Evolutionary conservation across 2,797 vertebrate genomes (phyloP).

Genomic region (Enteromius unitaeniatus): DNA sequence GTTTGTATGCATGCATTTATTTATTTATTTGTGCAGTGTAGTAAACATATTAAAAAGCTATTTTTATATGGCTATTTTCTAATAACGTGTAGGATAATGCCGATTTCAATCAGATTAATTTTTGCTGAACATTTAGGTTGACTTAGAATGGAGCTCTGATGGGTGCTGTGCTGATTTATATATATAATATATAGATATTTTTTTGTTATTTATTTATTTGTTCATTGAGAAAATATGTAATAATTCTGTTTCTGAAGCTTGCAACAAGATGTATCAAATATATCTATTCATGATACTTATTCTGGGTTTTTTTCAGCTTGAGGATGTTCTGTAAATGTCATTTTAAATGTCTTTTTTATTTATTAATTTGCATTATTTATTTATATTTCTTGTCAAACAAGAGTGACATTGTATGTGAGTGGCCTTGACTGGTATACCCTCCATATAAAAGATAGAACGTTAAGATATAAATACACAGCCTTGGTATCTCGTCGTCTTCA

Average conservation of each 20-base stretch:
- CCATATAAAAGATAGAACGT: conserved; percentile 74
- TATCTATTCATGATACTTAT: conserved; percentile 28
- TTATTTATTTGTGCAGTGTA: background rate
- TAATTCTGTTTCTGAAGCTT: background rate
- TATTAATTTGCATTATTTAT: conserved; percentile 48
- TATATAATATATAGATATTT: too few species aligned
- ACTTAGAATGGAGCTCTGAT: background rate
- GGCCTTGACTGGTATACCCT: conserved; percentile 72
- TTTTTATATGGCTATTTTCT: background rate
- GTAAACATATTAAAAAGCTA: background rate
- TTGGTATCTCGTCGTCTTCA: conserved; percentile 71
- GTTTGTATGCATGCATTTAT: background rate
- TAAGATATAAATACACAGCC: conserved; percentile 77
- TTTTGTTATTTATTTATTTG: background rate
- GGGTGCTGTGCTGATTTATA: background rate
- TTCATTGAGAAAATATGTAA: background rate
- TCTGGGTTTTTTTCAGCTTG: conserved; percentile 31
- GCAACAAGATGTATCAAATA: background rate
- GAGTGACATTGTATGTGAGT: conserved; percentile 73
- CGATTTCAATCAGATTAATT: background rate
- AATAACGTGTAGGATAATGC: background rate
- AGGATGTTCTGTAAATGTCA: conserved; percentile 62
- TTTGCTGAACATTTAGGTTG: background rate
- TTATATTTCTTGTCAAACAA: conserved; percentile 47
- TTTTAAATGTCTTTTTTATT: conserved; percentile 27